Conservation (phyloP, 2,113 vertebrate species). For the Xyliphius kryptos region DNA sequence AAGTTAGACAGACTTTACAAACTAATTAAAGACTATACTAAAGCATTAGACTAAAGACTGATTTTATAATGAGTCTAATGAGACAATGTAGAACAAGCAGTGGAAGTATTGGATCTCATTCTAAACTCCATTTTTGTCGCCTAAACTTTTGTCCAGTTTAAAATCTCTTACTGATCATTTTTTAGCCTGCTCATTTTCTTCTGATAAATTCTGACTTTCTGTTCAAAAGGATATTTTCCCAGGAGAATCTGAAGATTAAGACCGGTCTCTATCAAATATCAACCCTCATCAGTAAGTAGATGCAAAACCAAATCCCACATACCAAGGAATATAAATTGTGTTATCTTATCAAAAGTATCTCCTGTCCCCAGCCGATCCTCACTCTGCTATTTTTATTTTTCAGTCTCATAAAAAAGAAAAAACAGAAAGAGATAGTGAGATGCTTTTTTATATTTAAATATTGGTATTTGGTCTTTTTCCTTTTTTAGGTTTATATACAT, state of each 20-base stretch:
- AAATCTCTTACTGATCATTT: constrained; percentile 61
- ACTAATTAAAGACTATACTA: background rate
- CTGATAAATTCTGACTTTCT: constrained; percentile 49
- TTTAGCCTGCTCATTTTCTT: constrained; percentile 60
- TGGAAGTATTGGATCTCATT: background rate
- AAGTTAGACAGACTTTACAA: constrained; percentile 12
- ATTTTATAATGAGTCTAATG: constrained; percentile 16
- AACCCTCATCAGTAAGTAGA: constrained; percentile 26
- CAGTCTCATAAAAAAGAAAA: no score
- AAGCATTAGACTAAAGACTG: no score
- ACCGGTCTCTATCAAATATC: constrained; percentile 49
- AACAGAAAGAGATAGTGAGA: no score
- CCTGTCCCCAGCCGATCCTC: no score
- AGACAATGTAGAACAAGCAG: constrained; percentile 8
- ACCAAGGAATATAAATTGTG: no score
- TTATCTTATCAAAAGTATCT: no score
- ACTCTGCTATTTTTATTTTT: no score
- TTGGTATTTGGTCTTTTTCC: no score
- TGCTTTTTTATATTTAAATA: no score
- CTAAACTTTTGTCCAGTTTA: constrained; percentile 45
- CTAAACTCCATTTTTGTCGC: constrained; percentile 39
- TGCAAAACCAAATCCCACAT: no score
- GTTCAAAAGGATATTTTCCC: constrained; percentile 43
- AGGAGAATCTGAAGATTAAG: constrained; percentile 55
- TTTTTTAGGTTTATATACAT: no score